These are phyloP conservation scores for Rhyacophila brunnea DNA, from an alignment of 1,140 invertebrate species.

Conservation along the genomic window DNA sequence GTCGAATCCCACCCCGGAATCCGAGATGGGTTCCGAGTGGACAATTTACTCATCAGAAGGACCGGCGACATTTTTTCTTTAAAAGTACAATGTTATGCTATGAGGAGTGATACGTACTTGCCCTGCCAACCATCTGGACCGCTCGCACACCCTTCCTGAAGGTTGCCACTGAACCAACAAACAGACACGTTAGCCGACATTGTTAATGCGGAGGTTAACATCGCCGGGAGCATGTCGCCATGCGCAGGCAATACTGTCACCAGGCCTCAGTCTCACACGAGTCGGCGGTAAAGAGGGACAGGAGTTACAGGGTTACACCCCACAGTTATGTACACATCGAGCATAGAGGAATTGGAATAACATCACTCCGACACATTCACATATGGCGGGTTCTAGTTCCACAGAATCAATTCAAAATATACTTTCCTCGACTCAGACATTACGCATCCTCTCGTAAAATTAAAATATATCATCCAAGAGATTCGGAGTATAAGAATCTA, in stretches of 20 bases:
- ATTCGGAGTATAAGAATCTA: too few relatives aligned
- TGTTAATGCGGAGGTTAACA: constrained; percentile 10
- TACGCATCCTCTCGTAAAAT: too few relatives aligned
- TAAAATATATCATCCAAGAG: too few relatives aligned
- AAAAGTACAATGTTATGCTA: constrained; percentile 24
- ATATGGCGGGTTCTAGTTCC: too few relatives aligned
- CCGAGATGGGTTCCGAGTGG: too few relatives aligned
- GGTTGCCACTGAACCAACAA: constrained; percentile 85
- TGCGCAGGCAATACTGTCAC: neutral
- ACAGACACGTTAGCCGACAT: constrained; percentile 38
- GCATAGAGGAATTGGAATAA: neutral
- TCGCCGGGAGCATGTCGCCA: too few relatives aligned
- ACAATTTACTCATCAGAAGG: neutral
- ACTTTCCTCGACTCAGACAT: too few relatives aligned
- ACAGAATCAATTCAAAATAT: too few relatives aligned
- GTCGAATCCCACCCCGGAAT: too few relatives aligned
- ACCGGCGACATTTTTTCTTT: neutral
- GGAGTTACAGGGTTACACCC: neutral
- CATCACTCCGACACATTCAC: too few relatives aligned
- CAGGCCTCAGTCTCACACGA: neutral
- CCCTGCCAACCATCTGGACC: constrained; percentile 95
- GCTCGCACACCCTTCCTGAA: constrained; percentile 99
- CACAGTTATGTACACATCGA: constrained; percentile 12
- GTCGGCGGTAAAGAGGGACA: neutral
- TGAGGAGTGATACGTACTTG: constrained; percentile 81